Evolutionary conservation across 2,888 invertebrate genomes (phyloP), one percentile per base, ranked within the genome.

Genomic region (Alcis repandata): DNA sequence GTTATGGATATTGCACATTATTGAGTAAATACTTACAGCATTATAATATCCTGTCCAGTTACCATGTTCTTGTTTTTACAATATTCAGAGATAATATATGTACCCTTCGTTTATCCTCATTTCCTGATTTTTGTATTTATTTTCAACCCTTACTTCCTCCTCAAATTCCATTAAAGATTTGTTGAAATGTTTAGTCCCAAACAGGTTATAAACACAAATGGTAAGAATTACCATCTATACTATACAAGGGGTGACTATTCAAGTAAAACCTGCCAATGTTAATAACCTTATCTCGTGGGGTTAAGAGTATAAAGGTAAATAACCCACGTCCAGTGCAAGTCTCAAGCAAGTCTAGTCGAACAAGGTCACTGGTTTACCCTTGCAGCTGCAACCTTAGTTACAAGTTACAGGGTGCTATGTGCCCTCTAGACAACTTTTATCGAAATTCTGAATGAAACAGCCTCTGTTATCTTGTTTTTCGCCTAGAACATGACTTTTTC

Each of bases 361-460:
- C 40, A 54, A 64, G 58, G 63, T 54, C 64, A 54, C 48, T 63
- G 52, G 10, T 32, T 33, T 41, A 33, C 48, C 59, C 53, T 59
- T 59, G 19, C 7, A 19, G 38, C 13, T 19, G 3, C 22, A 54
- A 17, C 32, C 43, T 46, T 22, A 7, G 7, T n/a, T 43, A 17
- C 20, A 32, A 19, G 6, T 36, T 15, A 7, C 3, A 27, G 19
- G 13, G 7, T 13, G 17, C 13, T 63, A 45, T 43, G 63, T 49
- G 53, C 4, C 6, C 11, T 59, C 27, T 19, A 2, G 46, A n/a
- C 22, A 1, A 15, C 20, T 63, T 43, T 60, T 62, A 69, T 71
- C 66, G 1, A 56, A 41, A 45, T 69, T 66, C 63, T 69, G 69
- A 68, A 66, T 68, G 46, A 60, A 68, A 48, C 64, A 22, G 22